Evolutionary conservation across 2,797 vertebrate species (phyloP).

Genomic region (Sebastes hubbsi): DNA sequence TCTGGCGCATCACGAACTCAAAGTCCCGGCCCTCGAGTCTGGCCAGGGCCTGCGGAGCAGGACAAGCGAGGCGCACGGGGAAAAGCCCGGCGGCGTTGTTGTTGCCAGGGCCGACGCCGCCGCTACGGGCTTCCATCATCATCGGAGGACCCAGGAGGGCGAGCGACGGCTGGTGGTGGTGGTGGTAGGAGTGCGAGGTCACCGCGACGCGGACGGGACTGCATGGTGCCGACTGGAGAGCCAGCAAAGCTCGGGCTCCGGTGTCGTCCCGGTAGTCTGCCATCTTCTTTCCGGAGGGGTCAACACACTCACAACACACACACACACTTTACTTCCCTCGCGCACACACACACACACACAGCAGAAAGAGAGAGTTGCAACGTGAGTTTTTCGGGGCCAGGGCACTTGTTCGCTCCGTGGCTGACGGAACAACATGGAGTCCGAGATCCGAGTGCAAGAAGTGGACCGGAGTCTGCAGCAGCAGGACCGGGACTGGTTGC

Average conservation of each 20-base stretch:
- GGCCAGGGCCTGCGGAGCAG: slow-evolving; percentile 83
- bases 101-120: neutral
- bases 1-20: slow-evolving; percentile 96
- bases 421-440: slow-evolving; percentile 84
- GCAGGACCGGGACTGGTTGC: slow-evolving; percentile 32
- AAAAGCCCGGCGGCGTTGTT: slow-evolving; percentile 26
- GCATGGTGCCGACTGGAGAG: slow-evolving; percentile 92
- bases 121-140: slow-evolving; percentile 58
- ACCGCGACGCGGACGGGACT: slow-evolving; percentile 85
- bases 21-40: slow-evolving; percentile 96
- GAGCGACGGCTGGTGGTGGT: slow-evolving; percentile 75
- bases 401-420: slow-evolving; percentile 76
- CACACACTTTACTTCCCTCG: slow-evolving; percentile 50
- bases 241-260: slow-evolving; percentile 90
- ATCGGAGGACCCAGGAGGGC: slow-evolving; percentile 59
- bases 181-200: slow-evolving; percentile 77
- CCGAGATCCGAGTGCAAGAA: slow-evolving; percentile 56
- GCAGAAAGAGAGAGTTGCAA: slow-evolving; percentile 63
- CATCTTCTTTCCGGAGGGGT: slow-evolving; percentile 84
- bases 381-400: slow-evolving; percentile 78
- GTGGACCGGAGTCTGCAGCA: slow-evolving; percentile 45
- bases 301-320: slow-evolving; percentile 56
- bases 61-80: slow-evolving; percentile 64
- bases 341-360: slow-evolving; percentile 36
- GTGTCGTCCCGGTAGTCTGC: slow-evolving; percentile 94